Percentiles rank a stretch among this genome's conserved stretches.
phyloP scores from a whole-genome alignment of 2,888 invertebrate species.

The Ormyrus pomaceus region DNA sequence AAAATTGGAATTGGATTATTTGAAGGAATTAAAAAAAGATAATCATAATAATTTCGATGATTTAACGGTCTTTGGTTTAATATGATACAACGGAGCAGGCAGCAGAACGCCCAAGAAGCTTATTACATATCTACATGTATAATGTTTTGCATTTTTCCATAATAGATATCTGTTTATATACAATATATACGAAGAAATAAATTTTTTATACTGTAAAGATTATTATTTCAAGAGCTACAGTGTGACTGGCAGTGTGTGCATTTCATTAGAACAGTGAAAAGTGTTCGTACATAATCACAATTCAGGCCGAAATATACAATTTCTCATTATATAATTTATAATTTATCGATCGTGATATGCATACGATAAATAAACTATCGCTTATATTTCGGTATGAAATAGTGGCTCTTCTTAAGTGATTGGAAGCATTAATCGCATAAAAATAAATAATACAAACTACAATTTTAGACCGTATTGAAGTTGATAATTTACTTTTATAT shows the following conservation, averaged over 20 bases:
- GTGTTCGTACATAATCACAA: conserved; percentile 42
- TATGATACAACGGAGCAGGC: conserved; percentile 70
- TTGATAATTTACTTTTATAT: conserved; percentile 43
- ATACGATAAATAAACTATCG: conserved; percentile 39
- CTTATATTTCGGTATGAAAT: conserved; percentile 21
- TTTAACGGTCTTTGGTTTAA: conserved; percentile 74
- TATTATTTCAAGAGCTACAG: conserved; percentile 30
- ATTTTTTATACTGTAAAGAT: conserved; percentile 49
- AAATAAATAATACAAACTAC: conserved; percentile 19
- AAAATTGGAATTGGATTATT: background rate
- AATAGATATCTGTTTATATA: conserved; percentile 66
- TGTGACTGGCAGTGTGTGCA: conserved; percentile 44
- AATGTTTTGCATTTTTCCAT: conserved; percentile 60
- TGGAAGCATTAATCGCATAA: background rate
- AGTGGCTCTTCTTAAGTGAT: conserved; percentile 18
- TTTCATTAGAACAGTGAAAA: conserved; percentile 32
- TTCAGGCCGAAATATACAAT: background rate
- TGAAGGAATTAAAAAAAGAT: conserved; percentile 24
- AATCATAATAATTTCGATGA: conserved; percentile 49
- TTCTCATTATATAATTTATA: conserved; percentile 22
- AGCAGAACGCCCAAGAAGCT: conserved; percentile 57
- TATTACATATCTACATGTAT: conserved; percentile 63
- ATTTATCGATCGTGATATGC: conserved; percentile 27
- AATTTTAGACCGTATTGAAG: conserved; percentile 45
- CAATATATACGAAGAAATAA: conserved; percentile 61